Evolutionary conservation across 64 coral and sea anemone species (phyloP), one percentile per base, ranked within the genome.

Genomic region (Acropora tenuis): DNA sequence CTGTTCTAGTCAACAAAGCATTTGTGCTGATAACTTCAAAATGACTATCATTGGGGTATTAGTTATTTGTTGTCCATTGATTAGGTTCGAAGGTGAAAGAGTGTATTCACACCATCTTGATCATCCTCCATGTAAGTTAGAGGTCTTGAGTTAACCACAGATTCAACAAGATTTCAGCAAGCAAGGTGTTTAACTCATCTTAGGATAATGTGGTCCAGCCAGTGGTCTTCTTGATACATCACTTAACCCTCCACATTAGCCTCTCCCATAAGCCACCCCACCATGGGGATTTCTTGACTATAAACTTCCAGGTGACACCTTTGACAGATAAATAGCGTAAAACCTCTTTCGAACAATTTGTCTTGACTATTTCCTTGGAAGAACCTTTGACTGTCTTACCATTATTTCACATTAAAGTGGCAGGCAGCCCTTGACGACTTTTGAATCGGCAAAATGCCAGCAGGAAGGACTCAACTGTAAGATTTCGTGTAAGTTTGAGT

Each of bases 21-120:
- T 88, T 75, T 2, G 86, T 76, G 41, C 86, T 88, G 53, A 88
- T 55, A 9, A 77, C 43, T 55, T 88, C 86, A 74, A 49, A 50
- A 4, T 87, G 68, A 18, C 67, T 49, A 17, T 30, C 84, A 60
- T 52, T 88, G 73, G 66, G 16, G 86, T 55, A 50, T 48, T 41
- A 6, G 45, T 75, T 17, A 76, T 88, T 76, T 4, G 50, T 49
- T 5, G 63, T 12, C 63, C 63, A 13, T 18, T 67, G 10, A 67
- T 67, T 3, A 67, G 11, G 17, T 67, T 8, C 3, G 63, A 12
- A 7, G 19, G 72, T 2, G 72, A 41, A 5, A 74, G 19, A 8
- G 72, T 30, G 19, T 74, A 74, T 5, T 1, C 6, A 74, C 6
- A 6, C 72, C 72, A 1, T 7, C 72, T 74, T 74, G 17, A 74